Evolutionary conservation across 2,888 invertebrate species (phyloP).

Genomic region (Sialis lutaria): DNA sequence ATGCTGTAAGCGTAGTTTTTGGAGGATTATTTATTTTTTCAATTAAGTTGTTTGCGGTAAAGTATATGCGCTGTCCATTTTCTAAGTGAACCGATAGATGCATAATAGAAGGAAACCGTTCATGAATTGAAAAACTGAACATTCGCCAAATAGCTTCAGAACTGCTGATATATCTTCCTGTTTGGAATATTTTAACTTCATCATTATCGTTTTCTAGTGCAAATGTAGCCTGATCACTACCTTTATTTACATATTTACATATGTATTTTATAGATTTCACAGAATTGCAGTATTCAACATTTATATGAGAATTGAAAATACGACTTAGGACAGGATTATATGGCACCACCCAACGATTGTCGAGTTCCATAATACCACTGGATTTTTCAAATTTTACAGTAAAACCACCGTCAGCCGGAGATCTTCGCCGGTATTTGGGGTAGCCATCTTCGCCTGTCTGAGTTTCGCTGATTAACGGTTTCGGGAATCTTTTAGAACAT

Average conservation of each 20-base stretch:
- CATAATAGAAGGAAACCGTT: background rate
- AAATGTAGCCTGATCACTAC: constrained; percentile 1
- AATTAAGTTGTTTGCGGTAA: constrained; percentile 9
- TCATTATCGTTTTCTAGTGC: background rate
- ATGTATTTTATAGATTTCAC: background rate
- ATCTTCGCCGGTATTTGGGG: constrained; percentile 15
- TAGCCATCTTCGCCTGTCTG: constrained; percentile 14
- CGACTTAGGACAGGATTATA: constrained; percentile 1
- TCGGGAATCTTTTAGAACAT: constrained; percentile 8
- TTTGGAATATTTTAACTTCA: background rate
- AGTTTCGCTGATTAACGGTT: constrained; percentile 2
- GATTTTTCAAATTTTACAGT: background rate
- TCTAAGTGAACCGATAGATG: constrained; percentile 2
- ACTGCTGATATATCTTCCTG: constrained; percentile 2
- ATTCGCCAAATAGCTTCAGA: constrained; percentile 2
- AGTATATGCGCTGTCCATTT: constrained; percentile 9
- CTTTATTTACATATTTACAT: constrained; percentile 1
- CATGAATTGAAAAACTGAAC: constrained; percentile 1
- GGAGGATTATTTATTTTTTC: constrained; percentile 9
- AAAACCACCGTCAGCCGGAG: background rate
- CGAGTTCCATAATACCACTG: background rate
- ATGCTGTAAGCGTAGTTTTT: constrained; percentile 16
- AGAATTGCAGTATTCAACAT: constrained; percentile 3
- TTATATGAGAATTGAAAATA: background rate
- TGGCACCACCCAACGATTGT: constrained; percentile 5